A percentile compares a stretch with the other conserved stretches of the same genome.
These are phyloP conservation scores for Melopsittacus undulatus DNA, from an alignment of 2,797 vertebrate genomes.

Conservation along the genomic window DNA sequence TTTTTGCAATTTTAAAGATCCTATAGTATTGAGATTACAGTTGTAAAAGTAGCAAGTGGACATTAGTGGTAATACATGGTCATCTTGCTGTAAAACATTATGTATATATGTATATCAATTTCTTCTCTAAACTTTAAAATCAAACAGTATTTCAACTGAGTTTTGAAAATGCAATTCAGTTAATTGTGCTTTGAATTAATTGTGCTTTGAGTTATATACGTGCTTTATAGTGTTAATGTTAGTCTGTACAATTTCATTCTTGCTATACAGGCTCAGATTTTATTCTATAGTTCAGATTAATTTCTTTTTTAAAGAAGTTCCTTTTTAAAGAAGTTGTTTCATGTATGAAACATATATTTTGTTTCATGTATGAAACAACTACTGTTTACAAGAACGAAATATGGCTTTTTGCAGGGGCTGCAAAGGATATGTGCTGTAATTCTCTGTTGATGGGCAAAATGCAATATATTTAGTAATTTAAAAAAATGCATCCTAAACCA, in stretches of 20 bases:
- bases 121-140: conserved; percentile 19
- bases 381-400: not conserved
- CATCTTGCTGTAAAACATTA: not conserved
- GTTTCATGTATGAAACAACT: not conserved
- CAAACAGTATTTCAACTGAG: not conserved
- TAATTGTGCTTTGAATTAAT: not conserved
- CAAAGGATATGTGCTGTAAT: not conserved
- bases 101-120: not conserved
- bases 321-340: too few species aligned
- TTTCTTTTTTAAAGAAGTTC: not conserved
- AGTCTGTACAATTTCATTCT: not conserved
- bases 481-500: not conserved
- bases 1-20: not conserved
- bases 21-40: not conserved
- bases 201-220: not conserved
- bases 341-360: too few species aligned
- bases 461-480: not conserved
- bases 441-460: not conserved
- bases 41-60: conserved; percentile 2
- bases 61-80: not conserved
- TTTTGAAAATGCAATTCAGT: not conserved
- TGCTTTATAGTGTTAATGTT: not conserved
- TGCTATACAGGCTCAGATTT: not conserved
- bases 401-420: not conserved
- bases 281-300: not conserved